Base-by-base conservation (phyloP, 2,113 vertebrate genomes). In the Nycticryphes semicollaris region DNA sequence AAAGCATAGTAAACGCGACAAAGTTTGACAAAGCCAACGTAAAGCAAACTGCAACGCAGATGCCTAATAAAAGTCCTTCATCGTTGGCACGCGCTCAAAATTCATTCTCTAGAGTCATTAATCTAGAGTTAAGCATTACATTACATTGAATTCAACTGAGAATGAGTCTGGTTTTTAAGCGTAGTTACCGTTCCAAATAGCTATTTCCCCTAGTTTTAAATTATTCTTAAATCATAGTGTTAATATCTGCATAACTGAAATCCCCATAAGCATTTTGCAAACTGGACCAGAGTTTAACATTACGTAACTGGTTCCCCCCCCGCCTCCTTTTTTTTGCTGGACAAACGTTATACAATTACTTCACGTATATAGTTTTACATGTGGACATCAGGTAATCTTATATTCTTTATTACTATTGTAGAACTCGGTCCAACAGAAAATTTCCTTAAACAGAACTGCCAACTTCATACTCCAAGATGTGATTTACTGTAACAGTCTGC, bases 231-330 rank as follows among this genome's bases (percentile, higher is more conserved):
- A 59, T 87, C 56, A 51, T 17, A 33, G 35, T 50, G 85, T 45
- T 45, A 56, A 9, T 25, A 91, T 21, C 31, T 69, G 24, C 59
- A 20, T 35, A 80, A 80, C 37, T 73, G 30, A 90, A 93, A 94
- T 31, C 24, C 27, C 51, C 30, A 22, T 22, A 62, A 84, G 22
- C 18, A 76, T 79, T 87, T 51, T 60, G 33, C 66, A 75, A 82
- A 76, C 37, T 66, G 77, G 47, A 67, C 12, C 19, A 47, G 68
- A 63, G 33, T 59, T 82, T 51, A 72, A 54, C 19, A 66, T 3
- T 48, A 21, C 1, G 0, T 24, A 79, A 82, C 28, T 51, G 37
- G 25, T 56, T 73, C 27, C 50, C 27, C 3, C 1, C 19, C 14
- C 7, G 33, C 5, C 39, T 41, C 3, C 6, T 33, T 67, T 51